Evolutionary conservation across 1,140 invertebrate species (phyloP).

Genomic region (Cecropterus lyciades): DNA sequence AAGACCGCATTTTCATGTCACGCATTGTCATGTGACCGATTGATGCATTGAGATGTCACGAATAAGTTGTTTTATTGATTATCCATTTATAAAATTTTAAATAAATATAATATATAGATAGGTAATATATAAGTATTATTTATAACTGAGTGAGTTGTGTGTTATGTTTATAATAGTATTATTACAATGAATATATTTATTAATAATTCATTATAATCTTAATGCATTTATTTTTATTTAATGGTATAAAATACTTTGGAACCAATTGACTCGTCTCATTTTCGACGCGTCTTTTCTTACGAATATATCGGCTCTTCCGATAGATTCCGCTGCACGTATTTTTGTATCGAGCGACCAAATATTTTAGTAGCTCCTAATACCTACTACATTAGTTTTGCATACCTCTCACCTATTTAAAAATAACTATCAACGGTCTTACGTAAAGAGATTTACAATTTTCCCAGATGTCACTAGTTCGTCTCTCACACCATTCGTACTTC

Average conservation of each 20-base stretch:
- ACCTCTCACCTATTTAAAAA: constrained; percentile 59
- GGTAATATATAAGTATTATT: no score
- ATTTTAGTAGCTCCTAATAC: constrained; percentile 45
- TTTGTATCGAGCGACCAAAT: constrained; percentile 27
- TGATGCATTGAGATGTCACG: no score
- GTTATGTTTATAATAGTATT: no score
- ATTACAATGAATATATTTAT: no score
- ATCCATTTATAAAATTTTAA: no score
- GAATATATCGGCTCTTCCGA: not conserved
- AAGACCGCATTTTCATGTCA: not conserved
- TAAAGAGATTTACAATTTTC: constrained; percentile 50
- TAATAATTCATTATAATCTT: no score
- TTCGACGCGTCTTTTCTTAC: not conserved
- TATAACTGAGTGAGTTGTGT: no score
- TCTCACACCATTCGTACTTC: constrained; percentile 48
- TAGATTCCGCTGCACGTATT: constrained; percentile 34
- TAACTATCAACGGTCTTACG: constrained; percentile 56
- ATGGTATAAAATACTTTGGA: no score
- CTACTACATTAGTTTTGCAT: constrained; percentile 43
- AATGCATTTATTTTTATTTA: no score
- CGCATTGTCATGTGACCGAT: no score
- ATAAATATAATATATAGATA: no score
- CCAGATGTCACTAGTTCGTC: constrained; percentile 58
- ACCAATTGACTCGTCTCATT: not conserved
- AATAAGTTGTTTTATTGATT: no score